phyloP scores from a whole-genome alignment of 2,797 vertebrate genomes.

The Poeciliopsis paucimaculata region DNA sequence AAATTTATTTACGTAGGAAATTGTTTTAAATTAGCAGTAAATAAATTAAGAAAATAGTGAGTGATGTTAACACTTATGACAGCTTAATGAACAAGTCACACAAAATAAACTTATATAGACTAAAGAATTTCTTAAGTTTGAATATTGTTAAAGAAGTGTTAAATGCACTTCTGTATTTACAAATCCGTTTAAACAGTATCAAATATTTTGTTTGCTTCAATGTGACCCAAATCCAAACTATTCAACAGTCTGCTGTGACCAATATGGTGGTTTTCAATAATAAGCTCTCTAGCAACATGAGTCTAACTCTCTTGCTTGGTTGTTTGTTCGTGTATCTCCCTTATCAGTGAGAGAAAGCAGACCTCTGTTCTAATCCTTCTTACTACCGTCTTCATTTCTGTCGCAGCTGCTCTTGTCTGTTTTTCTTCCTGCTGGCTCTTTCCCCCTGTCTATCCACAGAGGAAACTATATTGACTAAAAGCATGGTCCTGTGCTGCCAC shows the following conservation, averaged over 20 bases:
- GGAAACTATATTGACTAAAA: constrained; percentile 25
- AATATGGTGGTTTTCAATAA: constrained; percentile 32
- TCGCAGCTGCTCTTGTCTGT: constrained; percentile 82
- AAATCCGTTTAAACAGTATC: background rate
- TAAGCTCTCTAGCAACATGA: constrained; percentile 41
- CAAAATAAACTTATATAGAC: background rate
- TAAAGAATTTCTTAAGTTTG: background rate
- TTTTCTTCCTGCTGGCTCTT: constrained; percentile 64
- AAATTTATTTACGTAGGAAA: background rate
- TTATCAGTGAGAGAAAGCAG: constrained; percentile 73
- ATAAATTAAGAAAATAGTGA: constrained; percentile 1
- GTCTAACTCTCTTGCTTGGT: constrained; percentile 54
- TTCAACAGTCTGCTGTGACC: background rate
- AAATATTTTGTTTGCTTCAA: background rate
- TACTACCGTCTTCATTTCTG: constrained; percentile 76
- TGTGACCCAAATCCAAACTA: background rate
- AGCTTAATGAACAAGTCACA: background rate
- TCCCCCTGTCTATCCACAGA: constrained; percentile 20
- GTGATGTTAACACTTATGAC: background rate
- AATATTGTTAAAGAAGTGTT: background rate
- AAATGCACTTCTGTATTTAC: constrained; percentile 2
- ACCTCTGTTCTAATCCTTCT: constrained; percentile 72
- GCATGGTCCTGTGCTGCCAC: background rate
- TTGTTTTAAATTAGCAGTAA: background rate
- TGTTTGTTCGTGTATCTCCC: constrained; percentile 31